These are phyloP conservation scores for Drosophila pseudoananassae DNA, from an alignment of 1,140 invertebrate species.

Conservation along the genomic window DNA sequence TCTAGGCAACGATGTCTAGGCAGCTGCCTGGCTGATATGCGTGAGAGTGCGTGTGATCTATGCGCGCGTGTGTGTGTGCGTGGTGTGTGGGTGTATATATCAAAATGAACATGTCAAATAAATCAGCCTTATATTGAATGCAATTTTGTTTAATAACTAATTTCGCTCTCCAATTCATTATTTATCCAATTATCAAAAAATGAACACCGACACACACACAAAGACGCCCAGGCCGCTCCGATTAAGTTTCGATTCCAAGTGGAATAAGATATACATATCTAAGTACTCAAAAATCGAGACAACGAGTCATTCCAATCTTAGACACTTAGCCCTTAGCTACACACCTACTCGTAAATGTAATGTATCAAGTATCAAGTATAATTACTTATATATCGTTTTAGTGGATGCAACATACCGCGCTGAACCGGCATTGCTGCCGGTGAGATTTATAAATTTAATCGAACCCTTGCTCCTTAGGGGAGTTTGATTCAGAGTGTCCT, in stretches of 20 bases:
- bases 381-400: constrained; percentile 72
- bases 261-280: constrained; percentile 11
- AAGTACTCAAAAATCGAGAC: constrained; percentile 14
- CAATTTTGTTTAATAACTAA: constrained; percentile 73
- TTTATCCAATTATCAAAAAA: constrained; percentile 58
- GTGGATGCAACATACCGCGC: constrained; percentile 81
- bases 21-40: constrained; percentile 45
- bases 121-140: constrained; percentile 80
- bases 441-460: constrained; percentile 65
- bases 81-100: constrained; percentile 41
- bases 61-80: constrained; percentile 11
- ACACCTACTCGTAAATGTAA: constrained; percentile 37
- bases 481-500: constrained; percentile 5
- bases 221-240: constrained; percentile 44
- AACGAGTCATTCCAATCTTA: not conserved
- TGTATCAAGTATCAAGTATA: constrained; percentile 47
- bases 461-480: constrained; percentile 20
- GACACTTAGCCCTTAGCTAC: constrained; percentile 32
- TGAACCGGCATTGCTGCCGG: constrained; percentile 62
- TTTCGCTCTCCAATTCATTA: constrained; percentile 66
- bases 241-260: constrained; percentile 5
- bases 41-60: constrained; percentile 22
- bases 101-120: constrained; percentile 79
- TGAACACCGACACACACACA: constrained; percentile 54
- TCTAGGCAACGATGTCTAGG: too few relatives aligned